Evolutionary conservation across 2,888 invertebrate species (phyloP).

Genomic region (Eupithecia pulchellata): DNA sequence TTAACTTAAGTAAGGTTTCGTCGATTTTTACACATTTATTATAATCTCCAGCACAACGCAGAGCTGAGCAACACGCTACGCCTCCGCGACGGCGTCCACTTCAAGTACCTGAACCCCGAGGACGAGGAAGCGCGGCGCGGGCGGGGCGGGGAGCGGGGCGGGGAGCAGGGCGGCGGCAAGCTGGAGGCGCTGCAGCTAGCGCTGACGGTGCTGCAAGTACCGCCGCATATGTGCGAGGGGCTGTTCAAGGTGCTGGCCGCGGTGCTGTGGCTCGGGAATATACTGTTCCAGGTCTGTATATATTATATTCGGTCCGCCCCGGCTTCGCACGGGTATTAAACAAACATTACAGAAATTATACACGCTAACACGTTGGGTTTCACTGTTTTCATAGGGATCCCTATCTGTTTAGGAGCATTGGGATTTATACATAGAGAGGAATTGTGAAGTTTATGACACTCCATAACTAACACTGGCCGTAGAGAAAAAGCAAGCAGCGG

Average conservation of each 20-base stretch:
- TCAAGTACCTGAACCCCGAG: conserved; percentile 93
- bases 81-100: conserved; percentile 90
- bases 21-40: neutral
- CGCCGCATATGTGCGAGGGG: conserved; percentile 93
- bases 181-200: conserved; percentile 95
- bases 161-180: conserved; percentile 78
- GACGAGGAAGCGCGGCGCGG: conserved; percentile 85
- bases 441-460: no score
- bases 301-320: no score
- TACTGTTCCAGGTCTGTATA: conserved; percentile 88
- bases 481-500: no score
- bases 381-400: no score
- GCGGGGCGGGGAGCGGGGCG: conserved; percentile 73
- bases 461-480: no score
- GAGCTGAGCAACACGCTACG: conserved; percentile 91
- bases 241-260: conserved; percentile 95
- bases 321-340: no score
- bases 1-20: no score
- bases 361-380: no score
- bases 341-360: no score
- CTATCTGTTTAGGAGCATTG: no score
- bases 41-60: conserved; percentile 85
- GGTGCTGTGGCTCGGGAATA: conserved; percentile 95
- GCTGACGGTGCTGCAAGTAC: conserved; percentile 95
- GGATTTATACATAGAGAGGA: no score